phyloP scores from a whole-genome alignment of 1,140 invertebrate genomes.

The Danaus melanippus region DNA sequence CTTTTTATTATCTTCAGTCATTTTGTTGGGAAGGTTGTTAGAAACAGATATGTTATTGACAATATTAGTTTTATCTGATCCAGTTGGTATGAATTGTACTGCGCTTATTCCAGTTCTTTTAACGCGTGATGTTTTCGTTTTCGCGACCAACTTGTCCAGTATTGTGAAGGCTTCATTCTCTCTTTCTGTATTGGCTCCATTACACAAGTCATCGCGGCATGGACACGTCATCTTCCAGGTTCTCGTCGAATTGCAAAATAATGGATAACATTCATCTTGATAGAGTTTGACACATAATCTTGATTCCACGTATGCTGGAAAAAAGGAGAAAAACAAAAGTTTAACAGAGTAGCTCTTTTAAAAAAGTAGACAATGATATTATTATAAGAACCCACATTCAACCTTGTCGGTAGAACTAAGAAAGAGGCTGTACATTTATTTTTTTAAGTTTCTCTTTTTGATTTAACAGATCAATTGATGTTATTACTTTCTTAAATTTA shows the following conservation, averaged over 20 bases:
- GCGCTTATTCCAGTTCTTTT: constrained; percentile 24
- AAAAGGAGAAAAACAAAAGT: constrained; percentile 9
- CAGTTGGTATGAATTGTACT: constrained; percentile 15
- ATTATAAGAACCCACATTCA: neutral
- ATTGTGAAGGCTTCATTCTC: constrained; percentile 46
- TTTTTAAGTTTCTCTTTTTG: no score
- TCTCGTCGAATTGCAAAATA: constrained; percentile 68
- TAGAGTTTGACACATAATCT: constrained; percentile 62
- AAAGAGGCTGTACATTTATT: no score
- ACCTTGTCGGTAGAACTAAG: no score
- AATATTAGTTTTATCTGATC: constrained; percentile 23
- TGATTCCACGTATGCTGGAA: constrained; percentile 57
- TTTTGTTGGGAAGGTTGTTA: no score
- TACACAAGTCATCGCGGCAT: constrained; percentile 71
- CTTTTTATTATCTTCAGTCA: constrained; percentile 2
- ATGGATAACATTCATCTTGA: constrained; percentile 62
- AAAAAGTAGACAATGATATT: neutral
- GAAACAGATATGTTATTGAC: constrained; percentile 24
- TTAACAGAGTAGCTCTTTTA: constrained; percentile 9
- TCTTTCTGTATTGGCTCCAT: constrained; percentile 53
- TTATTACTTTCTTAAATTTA: no score
- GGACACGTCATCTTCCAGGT: constrained; percentile 69
- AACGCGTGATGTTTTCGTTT: constrained; percentile 28
- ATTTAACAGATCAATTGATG: no score
- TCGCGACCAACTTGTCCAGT: constrained; percentile 34